phyloP scores from a whole-genome alignment of 2,797 vertebrate species.

The Salarias fasciatus region DNA sequence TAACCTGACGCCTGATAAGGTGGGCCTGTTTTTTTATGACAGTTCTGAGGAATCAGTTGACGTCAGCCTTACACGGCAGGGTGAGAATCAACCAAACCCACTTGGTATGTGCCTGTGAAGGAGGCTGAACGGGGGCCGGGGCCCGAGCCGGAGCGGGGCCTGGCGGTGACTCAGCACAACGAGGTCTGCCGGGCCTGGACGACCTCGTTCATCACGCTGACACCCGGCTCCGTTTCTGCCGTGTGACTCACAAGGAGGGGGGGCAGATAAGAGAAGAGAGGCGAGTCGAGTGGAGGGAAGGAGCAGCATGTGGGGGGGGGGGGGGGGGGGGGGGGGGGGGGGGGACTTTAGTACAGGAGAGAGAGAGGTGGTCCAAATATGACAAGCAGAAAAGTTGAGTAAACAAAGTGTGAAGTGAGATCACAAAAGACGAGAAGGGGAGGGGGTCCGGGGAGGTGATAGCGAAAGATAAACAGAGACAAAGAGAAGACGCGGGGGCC shows the following conservation, averaged over 20 bases:
- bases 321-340: neutral
- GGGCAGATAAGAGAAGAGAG: neutral
- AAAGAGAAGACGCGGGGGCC: conserved; percentile 22
- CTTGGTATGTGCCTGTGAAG: conserved; percentile 59
- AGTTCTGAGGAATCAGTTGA: conserved; percentile 66
- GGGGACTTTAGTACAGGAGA: no score
- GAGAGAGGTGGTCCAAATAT: no score
- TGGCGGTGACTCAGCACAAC: conserved; percentile 74
- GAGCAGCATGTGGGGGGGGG: conserved; percentile 25
- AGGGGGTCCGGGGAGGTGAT: conserved; percentile 3
- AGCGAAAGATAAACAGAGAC: conserved; percentile 58
- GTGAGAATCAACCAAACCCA: conserved; percentile 45
- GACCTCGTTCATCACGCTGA: conserved; percentile 75
- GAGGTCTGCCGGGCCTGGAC: conserved; percentile 57
- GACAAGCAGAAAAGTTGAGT: conserved; percentile 42
- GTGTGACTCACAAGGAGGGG: conserved; percentile 46
- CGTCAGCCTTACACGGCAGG: conserved; percentile 54
- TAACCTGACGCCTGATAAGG: conserved; percentile 48
- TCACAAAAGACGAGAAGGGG: conserved; percentile 25
- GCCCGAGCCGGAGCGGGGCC: conserved; percentile 18
- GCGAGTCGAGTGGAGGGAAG: neutral
- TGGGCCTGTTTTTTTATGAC: conserved; percentile 33
- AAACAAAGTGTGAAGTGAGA: conserved; percentile 52
- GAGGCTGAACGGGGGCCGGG: conserved; percentile 1
- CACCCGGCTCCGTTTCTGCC: conserved; percentile 56